These are phyloP conservation scores for Agelaius tricolor DNA, from an alignment of 2,113 vertebrate genomes.

Conservation along the genomic window DNA sequence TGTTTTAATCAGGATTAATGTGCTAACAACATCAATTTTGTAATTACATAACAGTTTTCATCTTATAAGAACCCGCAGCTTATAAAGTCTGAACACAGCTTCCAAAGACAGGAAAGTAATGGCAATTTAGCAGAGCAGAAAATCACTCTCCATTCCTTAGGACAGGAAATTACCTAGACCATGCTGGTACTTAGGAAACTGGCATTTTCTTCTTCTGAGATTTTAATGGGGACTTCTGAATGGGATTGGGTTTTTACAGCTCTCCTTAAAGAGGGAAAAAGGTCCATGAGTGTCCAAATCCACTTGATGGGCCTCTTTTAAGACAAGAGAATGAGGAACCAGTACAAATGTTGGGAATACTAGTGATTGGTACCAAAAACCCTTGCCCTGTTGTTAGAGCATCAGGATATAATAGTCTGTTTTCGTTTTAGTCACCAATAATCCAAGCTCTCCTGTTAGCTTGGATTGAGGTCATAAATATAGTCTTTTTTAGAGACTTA, in stretches of 20 bases:
- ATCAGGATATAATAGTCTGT: not conserved
- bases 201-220: not conserved
- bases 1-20: slow-evolving; percentile 29
- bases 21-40: slow-evolving; percentile 32
- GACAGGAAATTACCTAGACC: not conserved
- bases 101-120: not conserved
- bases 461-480: slow-evolving; percentile 34
- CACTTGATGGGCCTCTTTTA: not conserved
- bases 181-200: not conserved
- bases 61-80: not conserved
- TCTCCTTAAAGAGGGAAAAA: not conserved
- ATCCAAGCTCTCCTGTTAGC: slow-evolving; percentile 2
- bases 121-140: not conserved
- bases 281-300: slow-evolving; percentile 25
- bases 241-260: not conserved
- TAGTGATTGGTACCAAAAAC: not conserved
- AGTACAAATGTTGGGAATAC: not conserved
- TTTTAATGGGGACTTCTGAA: slow-evolving; percentile 30
- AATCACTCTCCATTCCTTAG: not conserved
- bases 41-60: slow-evolving; percentile 3
- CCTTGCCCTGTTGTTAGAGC: not conserved
- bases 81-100: not conserved
- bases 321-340: not conserved
- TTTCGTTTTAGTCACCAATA: not conserved
- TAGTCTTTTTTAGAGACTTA: slow-evolving; percentile 42